These are phyloP conservation scores for Dendronephthya gigantea DNA, from an alignment of 64 coral and sea anemone genomes.

Conservation along the genomic window DNA sequence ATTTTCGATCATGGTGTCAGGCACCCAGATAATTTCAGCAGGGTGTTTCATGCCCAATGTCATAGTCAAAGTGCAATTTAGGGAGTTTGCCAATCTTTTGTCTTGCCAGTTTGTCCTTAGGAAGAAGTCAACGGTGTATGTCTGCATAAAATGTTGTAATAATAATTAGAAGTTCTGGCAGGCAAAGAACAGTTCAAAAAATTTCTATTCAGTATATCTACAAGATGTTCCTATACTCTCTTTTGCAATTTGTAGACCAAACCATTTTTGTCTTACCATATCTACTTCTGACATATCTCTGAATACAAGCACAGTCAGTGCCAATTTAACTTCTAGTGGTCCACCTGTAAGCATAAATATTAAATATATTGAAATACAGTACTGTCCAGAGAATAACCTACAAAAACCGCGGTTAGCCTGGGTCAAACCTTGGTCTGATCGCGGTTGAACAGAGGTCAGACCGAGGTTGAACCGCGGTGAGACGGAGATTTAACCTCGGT, in stretches of 20 bases:
- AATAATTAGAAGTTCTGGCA: neutral
- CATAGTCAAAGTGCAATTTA: neutral
- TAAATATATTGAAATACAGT: neutral
- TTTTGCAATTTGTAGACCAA: too few species aligned
- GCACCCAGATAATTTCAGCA: conserved; percentile 6
- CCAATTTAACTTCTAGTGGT: neutral
- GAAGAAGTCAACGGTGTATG: conserved; percentile 2
- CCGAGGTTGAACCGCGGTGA: too few species aligned
- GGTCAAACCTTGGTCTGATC: too few species aligned
- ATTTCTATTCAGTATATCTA: too few species aligned
- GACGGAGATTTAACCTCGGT: too few species aligned
- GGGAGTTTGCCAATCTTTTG: neutral
- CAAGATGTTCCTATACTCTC: too few species aligned
- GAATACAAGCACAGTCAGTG: neutral
- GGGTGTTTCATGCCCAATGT: conserved; percentile 11
- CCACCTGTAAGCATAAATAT: neutral
- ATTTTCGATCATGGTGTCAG: conserved; percentile 8
- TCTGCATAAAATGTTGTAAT: neutral
- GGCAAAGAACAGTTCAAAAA: neutral
- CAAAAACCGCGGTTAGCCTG: neutral
- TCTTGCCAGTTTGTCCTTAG: conserved; percentile 2
- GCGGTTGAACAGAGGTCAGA: too few species aligned
- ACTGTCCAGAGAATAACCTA: neutral
- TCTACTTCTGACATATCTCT: conserved; percentile 13
- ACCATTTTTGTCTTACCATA: conserved; percentile 17